Evolutionary conservation across 2,888 invertebrate species (phyloP), one percentile per base, ranked within the genome.

Genomic region (Ischnura elegans): DNA sequence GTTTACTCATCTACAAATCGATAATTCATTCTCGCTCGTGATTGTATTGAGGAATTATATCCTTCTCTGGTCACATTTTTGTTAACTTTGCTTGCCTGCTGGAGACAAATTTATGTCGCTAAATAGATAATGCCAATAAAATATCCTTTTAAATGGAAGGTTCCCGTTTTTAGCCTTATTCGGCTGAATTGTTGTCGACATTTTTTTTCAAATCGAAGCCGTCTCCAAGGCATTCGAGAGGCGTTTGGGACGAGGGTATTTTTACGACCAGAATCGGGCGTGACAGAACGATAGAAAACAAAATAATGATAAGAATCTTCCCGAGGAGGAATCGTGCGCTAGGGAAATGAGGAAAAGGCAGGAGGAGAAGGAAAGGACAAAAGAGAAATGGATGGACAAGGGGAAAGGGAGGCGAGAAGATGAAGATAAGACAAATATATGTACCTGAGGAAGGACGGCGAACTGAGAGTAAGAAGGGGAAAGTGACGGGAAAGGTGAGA

Each of bases 301-400:
- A 43, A 90, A 90, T 43, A 43, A n/a, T n/a, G 90, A 25, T 43
- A 90, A 61, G 61, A 61, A 90, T 61, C 55, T 90, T n/a, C 8
- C 43, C 76, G 8, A 76, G 76, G 25, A 10, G 29, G 76, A 25
- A 29, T 13, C 1, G 76, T 76, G 5, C 76, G 36, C 5, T 5
- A 76, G 61, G 90, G 43, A 36, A 36, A 51, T 47, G 51, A 51
- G 51, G 51, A 87, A 51, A 87, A 45, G 36, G n/a, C 25, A 36
- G 51, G 51, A 25, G 25, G 87, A n/a, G 36, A 86, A 25, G 43
- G 85, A 85, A 42, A 36, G 85, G 0, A 19, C 19, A 0, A 25
- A 46, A 45, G 86, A 25, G 45, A 43, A 61, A 90, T 43, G 42
- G 51, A 51, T 42, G 51, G 51, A 51, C n/a, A 25, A 43, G 43